Evolutionary conservation across 2,797 vertebrate species (phyloP), one percentile per base, ranked within the genome.

Genomic region (Catharus ustulatus): DNA sequence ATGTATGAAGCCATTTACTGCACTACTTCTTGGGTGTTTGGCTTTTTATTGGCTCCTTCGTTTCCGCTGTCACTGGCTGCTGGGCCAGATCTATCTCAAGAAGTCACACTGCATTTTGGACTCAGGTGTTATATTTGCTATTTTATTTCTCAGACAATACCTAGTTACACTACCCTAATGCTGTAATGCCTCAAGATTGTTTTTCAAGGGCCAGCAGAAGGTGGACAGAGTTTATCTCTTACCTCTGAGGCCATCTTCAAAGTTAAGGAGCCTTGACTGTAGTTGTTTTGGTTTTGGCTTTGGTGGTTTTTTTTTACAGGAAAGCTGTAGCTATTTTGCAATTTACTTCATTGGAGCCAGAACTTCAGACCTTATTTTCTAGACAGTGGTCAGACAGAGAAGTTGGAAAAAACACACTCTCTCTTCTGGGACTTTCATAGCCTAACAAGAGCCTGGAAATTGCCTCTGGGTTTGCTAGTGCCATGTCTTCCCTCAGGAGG

Each of bases 1-100:
- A 95, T 71, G 82, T 87, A 93, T 96, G 84, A 80, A 92, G 80
- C 87, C 77, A 84, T 96, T 96, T 95, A 89, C 85, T 88, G 72
- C 48, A 55, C 74, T 94, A 62, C 48, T 87, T 89, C 90, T 89
- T 72, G 57, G 52, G 57, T 72, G 61, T 96, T 90, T 90, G 67
- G 15, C 57, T 88, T 94, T 91, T 93, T 93, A 95, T 84, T 84
- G 91, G 48, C 81, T 77, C 72, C 46, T 92, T 95, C 11, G 5
- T 92, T 94, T 94, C 66, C 34, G 36, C 81, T 91, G 88, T 92
- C 87, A 85, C 79, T 36, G 36, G 61, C n/a, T 78, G 58, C 78
- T 91, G 52, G 89, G 61, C 90, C 78, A 95, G 72, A 30, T 64
- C 81, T 85, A 27, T 71, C 90, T 94, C 75, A 85, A 52, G 45